phyloP scores from a whole-genome alignment of 2,888 invertebrate species.

The Cosmia pyralina region DNA sequence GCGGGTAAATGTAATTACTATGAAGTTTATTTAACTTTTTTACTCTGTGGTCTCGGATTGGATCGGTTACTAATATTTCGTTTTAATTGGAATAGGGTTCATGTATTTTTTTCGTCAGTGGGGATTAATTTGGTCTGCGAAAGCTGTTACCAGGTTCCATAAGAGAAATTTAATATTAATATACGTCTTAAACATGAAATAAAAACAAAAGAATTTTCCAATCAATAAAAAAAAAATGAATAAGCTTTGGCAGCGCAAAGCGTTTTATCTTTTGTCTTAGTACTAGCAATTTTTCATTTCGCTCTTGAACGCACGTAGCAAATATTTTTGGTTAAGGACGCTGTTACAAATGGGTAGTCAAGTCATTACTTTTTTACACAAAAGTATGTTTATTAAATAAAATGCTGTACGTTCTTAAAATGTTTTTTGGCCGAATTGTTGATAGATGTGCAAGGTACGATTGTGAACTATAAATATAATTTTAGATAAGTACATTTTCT shows the following conservation, averaged over 20 bases:
- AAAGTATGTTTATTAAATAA: no score
- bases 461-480: no score
- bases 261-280: no score
- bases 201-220: neutral
- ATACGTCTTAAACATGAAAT: neutral
- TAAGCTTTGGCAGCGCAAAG: neutral
- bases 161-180: neutral
- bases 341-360: no score
- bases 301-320: neutral
- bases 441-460: no score
- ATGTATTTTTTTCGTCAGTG: neutral
- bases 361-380: no score
- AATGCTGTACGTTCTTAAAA: no score
- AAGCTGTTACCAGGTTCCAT: neutral
- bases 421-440: no score
- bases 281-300: no score
- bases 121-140: neutral
- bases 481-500: no score
- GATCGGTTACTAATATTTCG: conserved; percentile 12
- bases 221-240: neutral
- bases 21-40: conserved; percentile 33
- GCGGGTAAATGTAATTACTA: conserved; percentile 51
- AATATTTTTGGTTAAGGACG: neutral
- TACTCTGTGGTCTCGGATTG: conserved; percentile 30
- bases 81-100: neutral